Conservation (phyloP, 2,113 vertebrate genomes). For the Pachyramphus minor region DNA sequence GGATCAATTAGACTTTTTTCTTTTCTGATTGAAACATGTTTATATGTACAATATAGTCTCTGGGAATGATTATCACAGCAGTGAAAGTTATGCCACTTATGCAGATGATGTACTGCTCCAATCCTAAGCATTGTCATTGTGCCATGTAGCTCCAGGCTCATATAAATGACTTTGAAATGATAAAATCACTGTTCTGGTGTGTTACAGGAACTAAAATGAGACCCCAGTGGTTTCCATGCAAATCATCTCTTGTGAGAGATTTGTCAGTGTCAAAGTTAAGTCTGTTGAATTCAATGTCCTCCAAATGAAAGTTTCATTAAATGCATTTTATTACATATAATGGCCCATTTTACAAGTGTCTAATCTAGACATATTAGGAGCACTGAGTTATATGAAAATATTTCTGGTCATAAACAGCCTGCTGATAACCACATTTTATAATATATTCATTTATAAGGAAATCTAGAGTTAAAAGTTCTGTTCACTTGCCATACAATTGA, state of each 20-base stretch:
- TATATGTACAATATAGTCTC: neutral
- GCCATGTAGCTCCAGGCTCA: constrained; percentile 11
- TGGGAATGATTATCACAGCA: neutral
- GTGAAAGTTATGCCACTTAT: constrained; percentile 30
- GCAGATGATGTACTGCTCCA: constrained; percentile 14
- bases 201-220: constrained; percentile 56
- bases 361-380: constrained; percentile 53
- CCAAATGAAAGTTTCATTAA: constrained; percentile 53
- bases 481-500: neutral
- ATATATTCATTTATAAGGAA: neutral
- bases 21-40: neutral
- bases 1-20: neutral
- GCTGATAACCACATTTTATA: constrained; percentile 29
- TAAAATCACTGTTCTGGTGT: constrained; percentile 61
- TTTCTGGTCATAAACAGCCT: constrained; percentile 33
- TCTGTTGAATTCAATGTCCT: constrained; percentile 44
- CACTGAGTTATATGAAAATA: constrained; percentile 23
- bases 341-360: constrained; percentile 31
- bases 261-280: constrained; percentile 57
- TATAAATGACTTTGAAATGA: constrained; percentile 52
- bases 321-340: constrained; percentile 50
- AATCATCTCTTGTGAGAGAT: constrained; percentile 49
- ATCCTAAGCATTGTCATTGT: neutral
- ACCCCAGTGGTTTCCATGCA: constrained; percentile 52
- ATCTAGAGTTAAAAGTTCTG: neutral